These are phyloP conservation scores for Lordiphosa andalusiaca DNA, from an alignment of 2,888 invertebrate genomes.

Conservation along the genomic window DNA sequence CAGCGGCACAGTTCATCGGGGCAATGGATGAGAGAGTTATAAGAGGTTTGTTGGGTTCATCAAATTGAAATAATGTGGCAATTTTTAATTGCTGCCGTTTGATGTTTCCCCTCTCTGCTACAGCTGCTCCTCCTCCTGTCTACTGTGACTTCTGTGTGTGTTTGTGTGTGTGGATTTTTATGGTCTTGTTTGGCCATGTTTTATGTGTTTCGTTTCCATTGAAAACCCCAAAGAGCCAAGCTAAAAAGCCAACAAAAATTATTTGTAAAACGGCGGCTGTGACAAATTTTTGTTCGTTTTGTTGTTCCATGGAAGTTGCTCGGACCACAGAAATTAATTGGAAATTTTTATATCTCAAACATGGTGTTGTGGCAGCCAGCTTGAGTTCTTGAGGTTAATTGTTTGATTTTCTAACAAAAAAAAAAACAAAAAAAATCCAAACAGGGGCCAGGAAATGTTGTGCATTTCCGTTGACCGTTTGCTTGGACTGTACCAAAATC, in stretches of 20 bases:
- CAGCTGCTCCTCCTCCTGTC: not conserved
- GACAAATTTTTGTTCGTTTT: conserved; percentile 56
- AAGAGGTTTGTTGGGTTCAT: not conserved
- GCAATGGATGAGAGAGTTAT: too few relatives aligned
- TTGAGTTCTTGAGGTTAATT: conserved; percentile 67
- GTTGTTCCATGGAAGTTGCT: conserved; percentile 61
- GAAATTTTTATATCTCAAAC: conserved; percentile 74
- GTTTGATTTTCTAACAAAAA: conserved; percentile 71
- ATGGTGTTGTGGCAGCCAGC: conserved; percentile 60
- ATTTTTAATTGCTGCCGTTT: conserved; percentile 4
- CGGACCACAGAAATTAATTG: conserved; percentile 65
- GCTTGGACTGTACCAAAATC: too few relatives aligned
- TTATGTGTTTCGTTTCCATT: conserved; percentile 74
- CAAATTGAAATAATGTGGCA: conserved; percentile 1
- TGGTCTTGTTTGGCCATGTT: conserved; percentile 60
- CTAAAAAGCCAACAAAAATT: conserved; percentile 51
- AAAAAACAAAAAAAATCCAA: conserved; percentile 34
- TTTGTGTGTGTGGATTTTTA: too few relatives aligned
- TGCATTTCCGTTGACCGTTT: too few relatives aligned
- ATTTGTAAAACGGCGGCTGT: conserved; percentile 71
- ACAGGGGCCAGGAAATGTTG: conserved; percentile 1
- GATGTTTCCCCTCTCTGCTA: not conserved
- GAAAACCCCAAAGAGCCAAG: conserved; percentile 68
- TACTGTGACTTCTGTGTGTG: not conserved
- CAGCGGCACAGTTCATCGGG: too few relatives aligned